Conservation (phyloP, 2,113 vertebrate genomes). For the Myotis brandtii region DNA sequence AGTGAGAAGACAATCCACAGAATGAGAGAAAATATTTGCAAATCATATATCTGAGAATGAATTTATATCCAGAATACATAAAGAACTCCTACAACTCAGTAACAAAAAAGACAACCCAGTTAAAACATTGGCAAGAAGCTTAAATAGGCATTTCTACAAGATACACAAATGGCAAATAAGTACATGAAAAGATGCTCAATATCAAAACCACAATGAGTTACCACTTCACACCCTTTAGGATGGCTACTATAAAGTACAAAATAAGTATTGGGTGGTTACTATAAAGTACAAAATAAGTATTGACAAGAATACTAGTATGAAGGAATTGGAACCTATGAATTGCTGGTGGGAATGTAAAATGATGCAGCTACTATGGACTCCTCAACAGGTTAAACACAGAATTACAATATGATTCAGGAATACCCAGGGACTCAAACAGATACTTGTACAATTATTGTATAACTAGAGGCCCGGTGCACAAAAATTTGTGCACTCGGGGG, state of each 20-base stretch:
- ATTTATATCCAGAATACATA: neutral
- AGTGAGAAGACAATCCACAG: neutral
- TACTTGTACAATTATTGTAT: neutral
- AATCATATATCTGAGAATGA: neutral
- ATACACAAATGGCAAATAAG: neutral
- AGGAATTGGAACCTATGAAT: neutral
- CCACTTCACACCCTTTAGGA: neutral
- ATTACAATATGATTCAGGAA: neutral
- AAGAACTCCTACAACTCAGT: neutral
- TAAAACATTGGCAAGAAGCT: neutral
- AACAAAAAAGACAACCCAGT: neutral
- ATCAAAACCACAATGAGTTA: neutral
- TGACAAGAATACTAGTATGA: neutral
- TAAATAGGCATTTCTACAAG: slow-evolving; percentile 26
- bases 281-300: neutral
- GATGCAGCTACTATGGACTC: neutral
- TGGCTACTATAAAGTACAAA: neutral
- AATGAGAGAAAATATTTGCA: neutral
- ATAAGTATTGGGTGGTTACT: neutral
- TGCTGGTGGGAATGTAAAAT: neutral
- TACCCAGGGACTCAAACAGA: neutral
- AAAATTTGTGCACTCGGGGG: no score
- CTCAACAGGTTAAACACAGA: slow-evolving; percentile 27
- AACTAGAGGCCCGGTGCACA: no score
- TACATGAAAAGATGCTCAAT: neutral